Percentiles rank a stretch among this genome's conserved stretches.
These are phyloP conservation scores for Chrosomus eos DNA, from an alignment of 2,797 vertebrate species.

Conservation along the genomic window DNA sequence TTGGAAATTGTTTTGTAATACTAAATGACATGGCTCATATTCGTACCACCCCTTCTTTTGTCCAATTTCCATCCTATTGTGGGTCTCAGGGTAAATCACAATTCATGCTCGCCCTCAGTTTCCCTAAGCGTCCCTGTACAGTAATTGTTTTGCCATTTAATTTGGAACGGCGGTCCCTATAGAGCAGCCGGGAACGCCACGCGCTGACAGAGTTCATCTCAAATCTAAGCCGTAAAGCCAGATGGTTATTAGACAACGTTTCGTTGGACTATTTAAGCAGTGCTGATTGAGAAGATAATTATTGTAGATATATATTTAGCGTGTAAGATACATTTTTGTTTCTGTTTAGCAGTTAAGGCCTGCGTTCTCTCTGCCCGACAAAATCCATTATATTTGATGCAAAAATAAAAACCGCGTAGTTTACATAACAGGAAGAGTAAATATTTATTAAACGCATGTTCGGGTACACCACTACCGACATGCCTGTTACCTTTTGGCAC, in stretches of 20 bases:
- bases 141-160: slow-evolving; percentile 83
- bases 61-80: slow-evolving; percentile 70
- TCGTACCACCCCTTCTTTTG: slow-evolving; percentile 69
- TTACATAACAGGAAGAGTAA: not conserved
- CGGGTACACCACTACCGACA: not conserved
- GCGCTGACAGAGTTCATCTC: slow-evolving; percentile 76
- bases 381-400: not conserved
- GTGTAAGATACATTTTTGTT: not conserved
- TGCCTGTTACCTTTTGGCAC: not conserved
- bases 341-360: not conserved
- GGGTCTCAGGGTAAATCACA: slow-evolving; percentile 76
- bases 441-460: slow-evolving; percentile 2
- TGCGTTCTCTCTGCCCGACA: not conserved
- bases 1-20: slow-evolving; percentile 79
- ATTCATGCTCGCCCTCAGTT: slow-evolving; percentile 78
- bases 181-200: slow-evolving; percentile 80
- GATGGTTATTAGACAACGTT: slow-evolving; percentile 42
- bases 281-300: slow-evolving; percentile 11
- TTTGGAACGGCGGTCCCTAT: slow-evolving; percentile 78
- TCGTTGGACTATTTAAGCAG: slow-evolving; percentile 10
- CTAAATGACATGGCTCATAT: slow-evolving; percentile 75
- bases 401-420: not conserved
- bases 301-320: not conserved
- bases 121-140: slow-evolving; percentile 76
- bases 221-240: slow-evolving; percentile 62